Conservation (phyloP, 2,797 vertebrate genomes). For the Anomalospiza imberbis region DNA sequence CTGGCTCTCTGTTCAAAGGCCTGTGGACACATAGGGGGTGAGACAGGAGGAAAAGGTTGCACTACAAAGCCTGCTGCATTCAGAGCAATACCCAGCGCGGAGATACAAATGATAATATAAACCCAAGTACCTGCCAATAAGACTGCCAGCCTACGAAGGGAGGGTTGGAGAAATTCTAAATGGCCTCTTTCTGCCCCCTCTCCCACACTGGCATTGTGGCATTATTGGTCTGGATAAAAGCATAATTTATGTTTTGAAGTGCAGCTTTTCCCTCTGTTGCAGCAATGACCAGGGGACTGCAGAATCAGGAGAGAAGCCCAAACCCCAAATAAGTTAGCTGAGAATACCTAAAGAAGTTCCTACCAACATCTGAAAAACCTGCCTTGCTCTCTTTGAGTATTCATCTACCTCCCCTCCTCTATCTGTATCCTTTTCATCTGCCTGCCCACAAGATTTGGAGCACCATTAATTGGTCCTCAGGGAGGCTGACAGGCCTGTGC, state of each 20-base stretch:
- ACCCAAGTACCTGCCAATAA: slow-evolving; percentile 70
- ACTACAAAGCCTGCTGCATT: slow-evolving; percentile 79
- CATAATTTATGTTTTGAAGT: slow-evolving; percentile 65
- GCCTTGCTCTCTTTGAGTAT: slow-evolving; percentile 79
- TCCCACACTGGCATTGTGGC: neutral
- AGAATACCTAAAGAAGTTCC: slow-evolving; percentile 87
- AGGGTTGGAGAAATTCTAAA: slow-evolving; percentile 49
- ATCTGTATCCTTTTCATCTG: slow-evolving; percentile 89
- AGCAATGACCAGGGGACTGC: neutral
- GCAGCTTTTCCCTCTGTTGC: slow-evolving; percentile 28
- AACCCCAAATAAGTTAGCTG: slow-evolving; percentile 82
- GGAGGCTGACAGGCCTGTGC: slow-evolving; percentile 86
- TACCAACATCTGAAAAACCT: slow-evolving; percentile 82
- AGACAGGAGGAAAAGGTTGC: slow-evolving; percentile 80
- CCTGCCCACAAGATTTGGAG: slow-evolving; percentile 89
- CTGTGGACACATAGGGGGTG: slow-evolving; percentile 73
- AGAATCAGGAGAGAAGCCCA: slow-evolving; percentile 21
- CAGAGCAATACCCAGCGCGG: slow-evolving; percentile 64
- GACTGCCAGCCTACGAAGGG: slow-evolving; percentile 58
- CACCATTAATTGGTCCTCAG: slow-evolving; percentile 93
- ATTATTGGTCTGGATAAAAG: slow-evolving; percentile 49
- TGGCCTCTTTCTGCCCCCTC: slow-evolving; percentile 1
- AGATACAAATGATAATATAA: slow-evolving; percentile 69
- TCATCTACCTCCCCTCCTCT: slow-evolving; percentile 74
- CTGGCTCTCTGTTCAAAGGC: slow-evolving; percentile 86